Evolutionary conservation across 1,140 invertebrate species (phyloP).

Genomic region (Lasioglossum albipes): DNA sequence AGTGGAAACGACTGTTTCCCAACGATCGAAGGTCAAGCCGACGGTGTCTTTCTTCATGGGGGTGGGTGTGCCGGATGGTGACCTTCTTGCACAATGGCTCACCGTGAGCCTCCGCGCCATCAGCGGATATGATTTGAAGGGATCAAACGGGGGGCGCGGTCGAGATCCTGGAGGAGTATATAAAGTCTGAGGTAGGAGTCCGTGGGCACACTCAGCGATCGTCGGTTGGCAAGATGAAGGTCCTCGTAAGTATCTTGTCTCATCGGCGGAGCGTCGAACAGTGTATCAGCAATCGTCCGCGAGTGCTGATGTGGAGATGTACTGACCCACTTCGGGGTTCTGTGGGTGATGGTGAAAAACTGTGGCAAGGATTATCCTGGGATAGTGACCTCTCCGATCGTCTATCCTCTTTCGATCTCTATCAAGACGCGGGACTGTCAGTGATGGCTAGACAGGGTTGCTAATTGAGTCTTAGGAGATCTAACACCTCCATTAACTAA

Average conservation of each 20-base stretch:
- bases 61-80: constrained; percentile 74
- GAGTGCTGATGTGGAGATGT: not conserved
- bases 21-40: constrained; percentile 52
- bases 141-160: constrained; percentile 78
- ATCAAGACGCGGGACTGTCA: no score
- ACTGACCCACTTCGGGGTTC: not conserved
- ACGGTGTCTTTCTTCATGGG: constrained; percentile 49
- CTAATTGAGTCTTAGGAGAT: no score
- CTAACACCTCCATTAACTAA: no score
- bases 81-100: constrained; percentile 78
- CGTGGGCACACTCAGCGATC: constrained; percentile 73
- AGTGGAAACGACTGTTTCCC: constrained; percentile 14
- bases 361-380: no score
- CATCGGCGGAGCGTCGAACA: constrained; percentile 24
- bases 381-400: no score
- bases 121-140: constrained; percentile 79
- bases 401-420: no score
- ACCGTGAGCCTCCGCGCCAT: constrained; percentile 64
- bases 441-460: no score
- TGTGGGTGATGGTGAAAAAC: not conserved
- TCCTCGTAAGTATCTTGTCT: constrained; percentile 75
- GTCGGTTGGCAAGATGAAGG: constrained; percentile 77
- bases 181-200: constrained; percentile 71
- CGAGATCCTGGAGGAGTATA: constrained; percentile 75
- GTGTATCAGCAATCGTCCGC: not conserved